A percentile compares a stretch with the other conserved stretches of the same genome.
Evolutionary conservation across 92 coral and sea anemone genomes (phyloP).

Genomic region (Diadumene lineata): DNA sequence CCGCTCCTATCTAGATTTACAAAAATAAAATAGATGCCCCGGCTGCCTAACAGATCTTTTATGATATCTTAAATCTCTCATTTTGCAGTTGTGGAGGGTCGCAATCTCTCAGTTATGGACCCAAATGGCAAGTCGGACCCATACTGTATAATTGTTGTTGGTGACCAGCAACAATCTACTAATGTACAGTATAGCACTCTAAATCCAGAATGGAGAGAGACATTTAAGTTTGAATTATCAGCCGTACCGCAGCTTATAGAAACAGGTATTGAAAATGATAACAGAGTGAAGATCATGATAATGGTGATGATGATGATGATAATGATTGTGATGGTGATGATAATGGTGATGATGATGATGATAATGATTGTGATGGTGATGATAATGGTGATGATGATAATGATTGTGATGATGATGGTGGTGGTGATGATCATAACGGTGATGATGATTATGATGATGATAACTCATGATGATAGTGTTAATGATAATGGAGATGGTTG

Average conservation of each 20-base stretch:
- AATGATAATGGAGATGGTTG: not conserved
- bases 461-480: conserved; percentile 3
- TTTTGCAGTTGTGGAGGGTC: conserved; percentile 91
- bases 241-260: conserved; percentile 84
- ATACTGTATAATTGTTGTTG: conserved; percentile 80
- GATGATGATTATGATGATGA: too few relatives aligned
- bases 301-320: not conserved
- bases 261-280: conserved; percentile 39
- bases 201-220: conserved; percentile 85
- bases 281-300: not conserved
- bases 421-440: not conserved
- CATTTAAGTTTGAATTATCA: conserved; percentile 76
- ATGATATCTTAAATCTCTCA: too few relatives aligned
- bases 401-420: conserved; percentile 4
- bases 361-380: not conserved
- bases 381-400: not conserved
- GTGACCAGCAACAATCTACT: conserved; percentile 73
- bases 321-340: not conserved
- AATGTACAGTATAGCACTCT: conserved; percentile 78
- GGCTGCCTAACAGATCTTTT: too few relatives aligned
- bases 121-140: conserved; percentile 98
- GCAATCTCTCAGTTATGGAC: conserved; percentile 88
- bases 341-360: conserved; percentile 1
- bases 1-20: too few relatives aligned
- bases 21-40: too few relatives aligned